Evolutionary conservation across 2,797 vertebrate genomes (phyloP), one percentile per base, ranked within the genome.

Genomic region (Furcifer pardalis): DNA sequence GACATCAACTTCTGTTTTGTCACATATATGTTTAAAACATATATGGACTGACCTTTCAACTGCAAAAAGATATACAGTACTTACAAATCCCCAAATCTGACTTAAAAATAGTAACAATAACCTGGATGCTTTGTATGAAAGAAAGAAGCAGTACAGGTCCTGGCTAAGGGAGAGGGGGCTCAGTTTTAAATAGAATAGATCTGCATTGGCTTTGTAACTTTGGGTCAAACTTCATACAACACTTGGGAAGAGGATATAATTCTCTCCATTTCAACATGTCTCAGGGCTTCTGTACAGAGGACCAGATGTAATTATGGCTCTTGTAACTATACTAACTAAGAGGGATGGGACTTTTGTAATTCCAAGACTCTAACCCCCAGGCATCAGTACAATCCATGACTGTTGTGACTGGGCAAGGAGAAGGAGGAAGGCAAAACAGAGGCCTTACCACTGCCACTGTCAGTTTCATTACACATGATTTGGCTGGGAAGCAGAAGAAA

Each of bases 251-350:
- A 49, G 79, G 35, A 10, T 77, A 85, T 21, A 12, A 1, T 0
- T 81, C 23, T 35, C 4, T 82, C n/a, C 37, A 0, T 37, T n/a
- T 1, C 4, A 1, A 40, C 42, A 81, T 49, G 52, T 44, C 5
- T 19, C 25, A 1, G 40, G 76, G 80, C 23, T 19, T 8, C 46
- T 78, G 12, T 0, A 0, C 37, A 81, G 27, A 42, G 0, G 49
- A 77, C 17, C 40, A 15, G 25, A 35, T 30, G 23, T 73, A 12
- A 32, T 10, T 25, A 6, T 23, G 42, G 17, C 19, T 32, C 73
- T 32, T 7, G 49, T 49, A 12, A 49, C 46, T 49, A n/a, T n/a
- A n/a, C n/a, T n/a, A n/a, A n/a, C n/a, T n/a, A n/a, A n/a, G n/a
- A n/a, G n/a, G n/a, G n/a, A n/a, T n/a, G n/a, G n/a, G n/a, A n/a